phyloP scores from a whole-genome alignment of 2,888 invertebrate species.

The Volucella zonaria region DNA sequence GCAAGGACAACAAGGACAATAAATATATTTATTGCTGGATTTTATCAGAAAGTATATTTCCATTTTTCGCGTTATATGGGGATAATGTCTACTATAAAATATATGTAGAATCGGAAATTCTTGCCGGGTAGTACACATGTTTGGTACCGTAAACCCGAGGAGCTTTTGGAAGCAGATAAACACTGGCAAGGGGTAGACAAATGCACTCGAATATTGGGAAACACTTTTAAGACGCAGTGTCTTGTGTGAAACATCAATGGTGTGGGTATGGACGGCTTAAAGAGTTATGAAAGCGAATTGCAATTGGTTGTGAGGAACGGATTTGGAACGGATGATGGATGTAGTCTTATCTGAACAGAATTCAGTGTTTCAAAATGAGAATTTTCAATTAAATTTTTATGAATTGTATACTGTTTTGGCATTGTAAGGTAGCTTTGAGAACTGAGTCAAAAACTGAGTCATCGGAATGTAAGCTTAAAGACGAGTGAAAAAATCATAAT shows the following conservation, averaged over 20 bases:
- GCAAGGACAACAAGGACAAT: conserved; percentile 54
- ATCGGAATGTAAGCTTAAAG: too few species aligned
- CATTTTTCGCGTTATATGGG: conserved; percentile 43
- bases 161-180: conserved; percentile 47
- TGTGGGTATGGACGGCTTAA: conserved; percentile 18
- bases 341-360: conserved; percentile 12
- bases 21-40: conserved; percentile 74
- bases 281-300: conserved; percentile 39
- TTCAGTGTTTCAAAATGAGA: conserved; percentile 11
- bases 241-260: conserved; percentile 35
- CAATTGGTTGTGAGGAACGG: conserved; percentile 15
- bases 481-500: too few species aligned
- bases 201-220: conserved; percentile 40
- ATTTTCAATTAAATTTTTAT: conserved; percentile 23
- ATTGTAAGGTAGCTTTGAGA: too few species aligned
- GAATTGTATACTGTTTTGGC: neutral
- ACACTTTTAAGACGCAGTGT: conserved; percentile 40
- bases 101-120: conserved; percentile 58
- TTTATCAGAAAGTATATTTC: conserved; percentile 72
- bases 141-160: conserved; percentile 61
- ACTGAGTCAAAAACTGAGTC: too few species aligned
- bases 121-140: conserved; percentile 63
- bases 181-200: conserved; percentile 44
- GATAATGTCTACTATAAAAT: conserved; percentile 71
- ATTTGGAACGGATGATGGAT: conserved; percentile 41